Percentiles rank a stretch among this genome's conserved stretches.
Conservation (phyloP, 2,797 vertebrate species). For the Hypotaenidia okinawae region DNA sequence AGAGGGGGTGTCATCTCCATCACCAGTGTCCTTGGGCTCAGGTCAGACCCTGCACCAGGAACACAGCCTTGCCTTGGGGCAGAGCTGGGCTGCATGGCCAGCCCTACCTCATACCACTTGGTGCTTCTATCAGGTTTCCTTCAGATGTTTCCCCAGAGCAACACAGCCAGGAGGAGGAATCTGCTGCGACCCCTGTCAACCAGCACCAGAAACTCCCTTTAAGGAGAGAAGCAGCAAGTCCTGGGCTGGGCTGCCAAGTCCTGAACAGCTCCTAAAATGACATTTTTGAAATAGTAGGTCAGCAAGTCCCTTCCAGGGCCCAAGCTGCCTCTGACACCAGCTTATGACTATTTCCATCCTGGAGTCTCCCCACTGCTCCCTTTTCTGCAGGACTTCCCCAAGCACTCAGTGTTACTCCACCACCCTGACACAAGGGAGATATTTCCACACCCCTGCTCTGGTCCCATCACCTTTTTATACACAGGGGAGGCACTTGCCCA, state of each 20-base stretch:
- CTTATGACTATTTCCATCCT: not conserved
- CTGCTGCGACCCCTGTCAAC: not conserved
- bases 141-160: not conserved
- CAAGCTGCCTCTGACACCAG: not conserved
- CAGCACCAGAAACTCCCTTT: not conserved
- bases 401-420: not conserved
- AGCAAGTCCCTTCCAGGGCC: not conserved
- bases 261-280: not conserved
- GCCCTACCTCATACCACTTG: not conserved
- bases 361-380: not conserved
- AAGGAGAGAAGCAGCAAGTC: constrained; percentile 3
- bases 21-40: not conserved
- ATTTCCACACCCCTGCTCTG: not conserved
- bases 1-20: not conserved
- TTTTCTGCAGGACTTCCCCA: not conserved
- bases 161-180: not conserved
- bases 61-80: not conserved
- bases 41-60: not conserved
- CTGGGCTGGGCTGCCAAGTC: not conserved
- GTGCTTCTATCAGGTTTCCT: not conserved
- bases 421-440: not conserved
- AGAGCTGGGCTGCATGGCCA: not conserved
- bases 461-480: not conserved
- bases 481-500: fast-evolving
- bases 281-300: not conserved